These are phyloP conservation scores for Nematolebias whitei DNA, from an alignment of 2,113 vertebrate species.

Conservation along the genomic window DNA sequence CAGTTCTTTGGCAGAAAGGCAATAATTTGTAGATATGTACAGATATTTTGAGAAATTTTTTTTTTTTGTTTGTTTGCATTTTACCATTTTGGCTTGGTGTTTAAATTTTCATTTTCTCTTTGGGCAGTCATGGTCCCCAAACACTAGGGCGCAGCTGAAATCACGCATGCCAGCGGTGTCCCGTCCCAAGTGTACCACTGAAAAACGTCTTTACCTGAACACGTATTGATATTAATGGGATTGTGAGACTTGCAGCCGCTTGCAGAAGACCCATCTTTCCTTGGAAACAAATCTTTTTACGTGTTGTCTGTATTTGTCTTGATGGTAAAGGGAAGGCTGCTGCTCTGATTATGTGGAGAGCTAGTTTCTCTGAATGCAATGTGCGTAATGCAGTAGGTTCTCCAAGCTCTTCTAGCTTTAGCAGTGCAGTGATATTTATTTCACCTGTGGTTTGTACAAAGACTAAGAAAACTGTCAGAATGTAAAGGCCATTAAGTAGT, in stretches of 20 bases:
- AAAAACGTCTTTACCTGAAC: constrained; percentile 82
- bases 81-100: constrained; percentile 61
- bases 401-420: constrained; percentile 79
- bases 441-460: constrained; percentile 91
- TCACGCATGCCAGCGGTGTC: constrained; percentile 88
- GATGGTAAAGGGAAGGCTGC: constrained; percentile 74
- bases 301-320: constrained; percentile 70
- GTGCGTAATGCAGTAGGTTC: constrained; percentile 75
- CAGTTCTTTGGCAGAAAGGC: constrained; percentile 93
- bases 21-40: constrained; percentile 99
- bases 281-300: constrained; percentile 34
- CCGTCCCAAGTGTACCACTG: constrained; percentile 86
- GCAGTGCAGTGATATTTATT: constrained; percentile 87
- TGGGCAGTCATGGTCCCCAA: constrained; percentile 82
- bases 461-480: constrained; percentile 82
- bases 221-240: constrained; percentile 75
- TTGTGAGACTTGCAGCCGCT: constrained; percentile 73
- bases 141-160: constrained; percentile 83
- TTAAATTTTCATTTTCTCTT: constrained; percentile 66
- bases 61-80: too few species aligned
- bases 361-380: constrained; percentile 65
- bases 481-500: constrained; percentile 88
- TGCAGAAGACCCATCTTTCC: constrained; percentile 82
- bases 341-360: constrained; percentile 64
- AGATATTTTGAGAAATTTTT: constrained; percentile 79